A percentile compares a stretch with the other conserved stretches of the same genome.
Conservation (phyloP, 2,797 vertebrate species). For the Ambastaia sidthimunki region DNA sequence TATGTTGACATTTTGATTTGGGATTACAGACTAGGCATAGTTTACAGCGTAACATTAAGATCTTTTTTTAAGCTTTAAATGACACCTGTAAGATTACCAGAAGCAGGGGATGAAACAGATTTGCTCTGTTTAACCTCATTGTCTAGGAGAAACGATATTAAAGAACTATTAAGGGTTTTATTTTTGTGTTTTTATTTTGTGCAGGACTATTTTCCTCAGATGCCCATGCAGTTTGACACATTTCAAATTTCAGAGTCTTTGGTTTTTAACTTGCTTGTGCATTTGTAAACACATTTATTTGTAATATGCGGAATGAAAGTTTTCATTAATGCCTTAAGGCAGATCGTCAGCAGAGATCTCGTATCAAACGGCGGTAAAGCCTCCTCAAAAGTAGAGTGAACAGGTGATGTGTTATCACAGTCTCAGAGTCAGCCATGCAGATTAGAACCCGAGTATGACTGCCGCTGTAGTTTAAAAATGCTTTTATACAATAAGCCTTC, state of each 20-base stretch:
- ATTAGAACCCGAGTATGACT: slow-evolving; percentile 32
- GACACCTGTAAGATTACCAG: neutral
- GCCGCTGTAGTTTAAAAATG: slow-evolving; percentile 24
- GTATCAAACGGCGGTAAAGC: slow-evolving; percentile 21
- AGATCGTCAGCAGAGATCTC: neutral
- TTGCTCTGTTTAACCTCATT: neutral
- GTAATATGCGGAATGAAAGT: neutral
- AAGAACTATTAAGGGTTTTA: neutral
- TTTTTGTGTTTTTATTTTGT: neutral
- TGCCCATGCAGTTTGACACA: neutral
- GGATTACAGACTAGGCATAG: neutral
- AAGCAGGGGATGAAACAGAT: neutral
- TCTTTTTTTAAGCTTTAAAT: neutral
- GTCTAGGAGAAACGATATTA: neutral
- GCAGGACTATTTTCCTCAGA: neutral
- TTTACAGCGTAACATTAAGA: neutral
- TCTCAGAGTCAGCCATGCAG: slow-evolving; percentile 13
- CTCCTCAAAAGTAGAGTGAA: slow-evolving; percentile 7
- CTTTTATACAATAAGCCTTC: slow-evolving; percentile 37
- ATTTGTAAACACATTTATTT: neutral
- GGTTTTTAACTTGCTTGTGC: neutral
- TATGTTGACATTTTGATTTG: neutral
- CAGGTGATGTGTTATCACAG: slow-evolving; percentile 41
- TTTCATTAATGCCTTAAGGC: slow-evolving; percentile 2
- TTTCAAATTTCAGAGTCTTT: neutral